These are phyloP conservation scores for Rapana venosa DNA, from an alignment of 2,888 invertebrate species.

Conservation along the genomic window DNA sequence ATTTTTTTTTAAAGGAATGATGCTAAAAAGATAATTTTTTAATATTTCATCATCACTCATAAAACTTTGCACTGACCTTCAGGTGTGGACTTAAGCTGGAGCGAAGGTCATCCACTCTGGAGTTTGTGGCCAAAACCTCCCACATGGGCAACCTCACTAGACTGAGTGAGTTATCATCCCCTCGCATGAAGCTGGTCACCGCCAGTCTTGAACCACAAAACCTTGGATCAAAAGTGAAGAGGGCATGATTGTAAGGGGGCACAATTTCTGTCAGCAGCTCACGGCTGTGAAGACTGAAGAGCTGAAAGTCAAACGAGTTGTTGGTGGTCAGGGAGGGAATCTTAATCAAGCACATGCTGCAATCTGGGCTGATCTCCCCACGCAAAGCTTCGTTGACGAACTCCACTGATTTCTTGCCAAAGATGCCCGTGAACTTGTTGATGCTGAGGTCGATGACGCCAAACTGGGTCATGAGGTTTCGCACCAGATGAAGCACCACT, in stretches of 20 bases:
- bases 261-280: constrained; percentile 67
- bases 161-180: constrained; percentile 74
- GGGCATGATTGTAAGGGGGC: constrained; percentile 67
- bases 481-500: constrained; percentile 75
- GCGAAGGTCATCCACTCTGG: constrained; percentile 69
- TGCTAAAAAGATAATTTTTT: too few species aligned
- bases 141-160: constrained; percentile 68
- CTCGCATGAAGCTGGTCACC: constrained; percentile 73
- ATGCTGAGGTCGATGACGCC: constrained; percentile 73
- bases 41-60: too few species aligned
- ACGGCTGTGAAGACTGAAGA: constrained; percentile 72
- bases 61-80: constrained; percentile 49
- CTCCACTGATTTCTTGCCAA: constrained; percentile 75
- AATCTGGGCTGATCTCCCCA: constrained; percentile 76
- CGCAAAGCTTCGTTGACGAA: constrained; percentile 74
- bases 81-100: constrained; percentile 71
- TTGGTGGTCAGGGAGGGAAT: constrained; percentile 66
- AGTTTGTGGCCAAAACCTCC: constrained; percentile 71
- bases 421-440: constrained; percentile 77
- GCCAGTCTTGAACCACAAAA: constrained; percentile 73
- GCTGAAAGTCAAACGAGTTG: constrained; percentile 69
- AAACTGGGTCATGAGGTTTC: constrained; percentile 76
- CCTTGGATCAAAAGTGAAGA: constrained; percentile 77
- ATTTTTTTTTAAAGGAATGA: too few species aligned
- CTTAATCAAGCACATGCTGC: constrained; percentile 73